Evolutionary conservation across 2,888 invertebrate genomes (phyloP).

Genomic region (Orthonevra nobilis): DNA sequence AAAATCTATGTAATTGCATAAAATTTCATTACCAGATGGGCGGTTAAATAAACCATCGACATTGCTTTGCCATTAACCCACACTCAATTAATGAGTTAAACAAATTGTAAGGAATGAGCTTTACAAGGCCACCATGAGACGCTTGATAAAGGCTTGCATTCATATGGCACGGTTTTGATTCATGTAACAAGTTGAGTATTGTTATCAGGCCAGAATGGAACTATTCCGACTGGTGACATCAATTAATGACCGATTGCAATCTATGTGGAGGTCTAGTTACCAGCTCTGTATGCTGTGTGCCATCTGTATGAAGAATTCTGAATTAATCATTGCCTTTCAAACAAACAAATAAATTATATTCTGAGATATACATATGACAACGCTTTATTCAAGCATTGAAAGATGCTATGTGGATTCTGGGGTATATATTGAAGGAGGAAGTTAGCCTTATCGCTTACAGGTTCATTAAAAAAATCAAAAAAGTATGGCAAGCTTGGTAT

Average conservation of each 20-base stretch:
- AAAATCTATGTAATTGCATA: too few relatives aligned
- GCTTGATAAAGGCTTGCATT: conserved; percentile 22
- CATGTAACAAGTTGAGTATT: conserved; percentile 30
- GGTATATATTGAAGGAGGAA: too few relatives aligned
- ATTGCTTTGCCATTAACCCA: conserved; percentile 41
- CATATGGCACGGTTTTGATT: conserved; percentile 16
- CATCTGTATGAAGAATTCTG: not conserved
- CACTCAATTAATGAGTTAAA: conserved; percentile 35
- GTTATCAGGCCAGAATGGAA: not conserved
- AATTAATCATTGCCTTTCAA: not conserved
- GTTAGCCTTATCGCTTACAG: too few relatives aligned
- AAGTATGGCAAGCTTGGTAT: too few relatives aligned
- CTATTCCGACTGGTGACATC: conserved; percentile 3
- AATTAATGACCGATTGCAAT: conserved; percentile 36
- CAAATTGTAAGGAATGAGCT: conserved; percentile 33
- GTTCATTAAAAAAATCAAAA: too few relatives aligned
- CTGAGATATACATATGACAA: too few relatives aligned
- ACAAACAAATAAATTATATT: too few relatives aligned
- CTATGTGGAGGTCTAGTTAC: conserved; percentile 10
- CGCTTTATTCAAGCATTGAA: too few relatives aligned
- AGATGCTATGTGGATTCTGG: too few relatives aligned
- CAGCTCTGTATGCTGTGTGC: not conserved
- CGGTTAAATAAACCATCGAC: conserved; percentile 15
- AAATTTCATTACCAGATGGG: conserved; percentile 19
- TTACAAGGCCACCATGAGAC: conserved; percentile 32